Percentiles rank a stretch among this genome's conserved stretches.
Evolutionary conservation across 1,140 invertebrate species (phyloP).

Genomic region (Leguminivora glycinivorella): DNA sequence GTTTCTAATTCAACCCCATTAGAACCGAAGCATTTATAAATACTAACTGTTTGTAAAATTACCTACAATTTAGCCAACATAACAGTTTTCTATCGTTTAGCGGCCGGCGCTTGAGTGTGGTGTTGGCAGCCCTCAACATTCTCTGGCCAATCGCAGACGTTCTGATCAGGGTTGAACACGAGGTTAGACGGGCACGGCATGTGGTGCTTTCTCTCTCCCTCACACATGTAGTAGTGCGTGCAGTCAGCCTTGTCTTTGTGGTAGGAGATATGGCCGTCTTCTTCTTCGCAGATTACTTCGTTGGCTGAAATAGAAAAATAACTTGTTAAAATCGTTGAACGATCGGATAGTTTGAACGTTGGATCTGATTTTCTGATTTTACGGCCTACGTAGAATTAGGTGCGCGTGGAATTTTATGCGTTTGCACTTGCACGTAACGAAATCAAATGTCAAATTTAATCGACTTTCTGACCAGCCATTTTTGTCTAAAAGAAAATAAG

Average conservation of each 20-base stretch:
- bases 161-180: conserved; percentile 95
- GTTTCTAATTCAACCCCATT: background rate
- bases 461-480: too few species aligned
- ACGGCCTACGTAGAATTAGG: too few species aligned
- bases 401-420: too few species aligned
- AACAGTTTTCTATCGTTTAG: conserved; percentile 62
- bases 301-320: conserved; percentile 82
- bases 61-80: conserved; percentile 34
- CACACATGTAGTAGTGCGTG: conserved; percentile 97
- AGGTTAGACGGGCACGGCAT: conserved; percentile 98
- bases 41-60: conserved; percentile 31
- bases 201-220: conserved; percentile 96
- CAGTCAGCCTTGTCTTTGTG: conserved; percentile 94
- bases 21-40: background rate
- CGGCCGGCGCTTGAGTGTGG: conserved; percentile 88
- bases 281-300: conserved; percentile 93
- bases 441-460: too few species aligned
- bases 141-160: conserved; percentile 97
- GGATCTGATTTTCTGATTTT: too few species aligned
- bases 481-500: too few species aligned
- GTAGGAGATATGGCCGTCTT: conserved; percentile 96
- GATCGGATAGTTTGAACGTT: too few species aligned
- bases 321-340: background rate
- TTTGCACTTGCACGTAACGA: too few species aligned
- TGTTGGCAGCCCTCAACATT: conserved; percentile 94